Conservation (phyloP, 1,140 invertebrate species). For the Parasteatoda tepidariorum region DNA sequence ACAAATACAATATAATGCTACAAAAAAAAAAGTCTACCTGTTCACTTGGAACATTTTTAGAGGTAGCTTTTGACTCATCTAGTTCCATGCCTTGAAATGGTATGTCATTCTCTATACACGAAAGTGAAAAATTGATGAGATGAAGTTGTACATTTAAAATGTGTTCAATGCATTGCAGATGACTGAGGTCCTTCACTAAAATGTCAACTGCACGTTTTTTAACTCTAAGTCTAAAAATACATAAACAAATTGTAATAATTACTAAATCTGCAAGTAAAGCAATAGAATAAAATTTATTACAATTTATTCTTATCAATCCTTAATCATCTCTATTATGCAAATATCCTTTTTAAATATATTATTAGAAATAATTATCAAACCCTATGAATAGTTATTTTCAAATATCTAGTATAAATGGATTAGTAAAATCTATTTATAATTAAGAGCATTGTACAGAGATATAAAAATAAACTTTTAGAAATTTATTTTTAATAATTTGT, state of each 20-base stretch:
- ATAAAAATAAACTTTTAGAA: too few relatives aligned
- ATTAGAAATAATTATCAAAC: too few relatives aligned
- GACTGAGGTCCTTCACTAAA: conserved; percentile 72
- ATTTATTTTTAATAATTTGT: too few relatives aligned
- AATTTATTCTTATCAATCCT: too few relatives aligned
- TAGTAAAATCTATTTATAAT: too few relatives aligned
- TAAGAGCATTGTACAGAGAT: too few relatives aligned
- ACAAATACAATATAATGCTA: not conserved
- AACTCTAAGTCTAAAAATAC: conserved; percentile 64
- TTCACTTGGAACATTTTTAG: conserved; percentile 17
- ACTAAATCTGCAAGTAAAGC: too few relatives aligned
- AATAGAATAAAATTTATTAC: too few relatives aligned
- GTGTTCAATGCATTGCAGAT: conserved; percentile 81
- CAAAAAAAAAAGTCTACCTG: conserved; percentile 8
- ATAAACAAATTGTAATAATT: not conserved
- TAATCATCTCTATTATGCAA: too few relatives aligned
- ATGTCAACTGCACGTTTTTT: conserved; percentile 66
- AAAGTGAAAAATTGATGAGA: conserved; percentile 82
- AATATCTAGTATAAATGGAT: too few relatives aligned
- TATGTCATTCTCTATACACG: conserved; percentile 86
- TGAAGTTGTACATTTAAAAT: conserved; percentile 83
- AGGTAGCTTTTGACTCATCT: not conserved
- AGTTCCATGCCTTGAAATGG: conserved; percentile 78
- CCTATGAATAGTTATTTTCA: too few relatives aligned
- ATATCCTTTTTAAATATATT: too few relatives aligned